These are phyloP conservation scores for Melanerpes formicivorus DNA, from an alignment of 2,113 vertebrate species.

Conservation along the genomic window DNA sequence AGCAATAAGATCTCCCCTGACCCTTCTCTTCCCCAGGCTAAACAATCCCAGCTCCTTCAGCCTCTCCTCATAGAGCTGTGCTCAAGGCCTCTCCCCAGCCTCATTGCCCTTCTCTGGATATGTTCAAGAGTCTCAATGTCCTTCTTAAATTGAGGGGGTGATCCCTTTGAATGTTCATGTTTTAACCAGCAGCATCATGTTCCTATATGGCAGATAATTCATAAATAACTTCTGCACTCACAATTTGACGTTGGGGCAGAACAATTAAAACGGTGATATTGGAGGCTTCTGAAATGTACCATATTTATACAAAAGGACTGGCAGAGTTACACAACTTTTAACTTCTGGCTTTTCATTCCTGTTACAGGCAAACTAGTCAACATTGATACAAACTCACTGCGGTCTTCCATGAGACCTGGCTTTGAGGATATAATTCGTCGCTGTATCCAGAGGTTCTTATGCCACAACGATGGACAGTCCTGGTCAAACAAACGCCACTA, in stretches of 20 bases:
- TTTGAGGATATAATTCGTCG: slow-evolving; percentile 93
- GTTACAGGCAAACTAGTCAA: slow-evolving; percentile 92
- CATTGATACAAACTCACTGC: slow-evolving; percentile 90
- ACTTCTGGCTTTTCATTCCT: slow-evolving; percentile 7
- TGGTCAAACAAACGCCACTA: slow-evolving; percentile 97
- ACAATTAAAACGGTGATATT: background rate
- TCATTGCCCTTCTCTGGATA: too few relatives aligned
- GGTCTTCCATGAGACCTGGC: slow-evolving; percentile 94
- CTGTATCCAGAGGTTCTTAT: slow-evolving; percentile 95
- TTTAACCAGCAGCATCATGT: background rate
- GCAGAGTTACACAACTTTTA: background rate
- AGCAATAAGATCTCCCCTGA: too few relatives aligned
- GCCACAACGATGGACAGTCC: slow-evolving; percentile 91
- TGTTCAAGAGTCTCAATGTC: too few relatives aligned
- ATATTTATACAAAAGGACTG: background rate
- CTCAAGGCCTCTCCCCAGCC: too few relatives aligned
- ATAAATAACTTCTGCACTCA: background rate
- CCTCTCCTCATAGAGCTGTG: too few relatives aligned
- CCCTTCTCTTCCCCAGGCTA: too few relatives aligned
- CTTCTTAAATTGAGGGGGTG: too few relatives aligned
- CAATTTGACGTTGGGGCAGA: background rate
- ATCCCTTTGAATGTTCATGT: background rate
- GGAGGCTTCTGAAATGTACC: background rate
- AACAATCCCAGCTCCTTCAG: too few relatives aligned
- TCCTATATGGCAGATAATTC: background rate